Evolutionary conservation across 1,140 invertebrate genomes (phyloP).

Genomic region (Scaptodrosophila lebanonensis): DNA sequence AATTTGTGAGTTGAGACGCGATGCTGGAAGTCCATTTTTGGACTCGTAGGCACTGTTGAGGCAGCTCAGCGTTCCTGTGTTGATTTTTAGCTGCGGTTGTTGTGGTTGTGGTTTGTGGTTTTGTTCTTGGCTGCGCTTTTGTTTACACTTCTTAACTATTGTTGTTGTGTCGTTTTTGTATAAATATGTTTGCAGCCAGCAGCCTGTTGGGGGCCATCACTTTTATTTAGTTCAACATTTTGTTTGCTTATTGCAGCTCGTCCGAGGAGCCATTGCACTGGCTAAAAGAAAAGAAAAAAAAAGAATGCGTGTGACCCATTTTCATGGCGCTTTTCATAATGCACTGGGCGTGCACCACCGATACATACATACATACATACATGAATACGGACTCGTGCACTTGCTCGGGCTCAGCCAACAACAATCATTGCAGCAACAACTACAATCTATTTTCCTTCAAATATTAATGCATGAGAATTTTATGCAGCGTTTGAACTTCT

Average conservation of each 20-base stretch:
- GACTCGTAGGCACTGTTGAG: no score
- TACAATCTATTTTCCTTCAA: conserved; percentile 10
- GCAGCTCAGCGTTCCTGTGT: conserved; percentile 39
- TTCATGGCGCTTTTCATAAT: no score
- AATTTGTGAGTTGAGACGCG: no score
- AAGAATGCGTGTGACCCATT: conserved; percentile 67
- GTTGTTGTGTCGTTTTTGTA: conserved; percentile 35
- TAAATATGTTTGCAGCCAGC: not conserved
- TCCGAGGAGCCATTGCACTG: conserved; percentile 56
- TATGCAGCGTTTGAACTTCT: conserved; percentile 70
- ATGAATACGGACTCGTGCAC: no score
- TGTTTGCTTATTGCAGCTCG: conserved; percentile 59
- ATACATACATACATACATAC: no score
- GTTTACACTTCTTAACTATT: conserved; percentile 47
- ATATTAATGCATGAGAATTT: conserved; percentile 61
- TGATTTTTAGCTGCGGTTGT: conserved; percentile 39
- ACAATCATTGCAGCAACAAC: no score
- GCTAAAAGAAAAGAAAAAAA: no score
- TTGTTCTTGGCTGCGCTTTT: conserved; percentile 56
- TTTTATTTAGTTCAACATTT: conserved; percentile 36
- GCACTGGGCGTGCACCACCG: conserved; percentile 40
- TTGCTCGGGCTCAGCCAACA: no score
- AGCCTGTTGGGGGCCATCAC: conserved; percentile 8
- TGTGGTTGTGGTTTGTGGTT: conserved; percentile 27
- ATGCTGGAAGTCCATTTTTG: no score